Percentiles rank a stretch among this genome's conserved stretches.
Evolutionary conservation across 2,797 vertebrate species (phyloP).

Genomic region (Masticophis lateralis): DNA sequence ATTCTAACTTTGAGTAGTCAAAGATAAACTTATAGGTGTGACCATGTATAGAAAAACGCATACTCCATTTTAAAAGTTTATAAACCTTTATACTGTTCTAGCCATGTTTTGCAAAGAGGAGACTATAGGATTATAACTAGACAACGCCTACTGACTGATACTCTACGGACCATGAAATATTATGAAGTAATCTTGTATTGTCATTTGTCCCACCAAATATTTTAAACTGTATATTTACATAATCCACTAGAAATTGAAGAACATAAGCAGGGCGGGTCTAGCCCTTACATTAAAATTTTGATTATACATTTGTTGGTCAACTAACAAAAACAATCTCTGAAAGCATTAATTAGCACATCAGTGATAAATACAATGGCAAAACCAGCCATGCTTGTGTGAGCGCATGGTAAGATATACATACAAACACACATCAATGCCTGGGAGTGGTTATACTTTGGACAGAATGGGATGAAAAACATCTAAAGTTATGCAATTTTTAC

Average conservation of each 20-base stretch:
- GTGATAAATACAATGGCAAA: slow-evolving; percentile 27
- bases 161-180: neutral
- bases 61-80: neutral
- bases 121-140: neutral
- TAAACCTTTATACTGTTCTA: neutral
- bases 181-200: neutral
- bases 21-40: neutral
- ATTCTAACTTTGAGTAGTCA: neutral
- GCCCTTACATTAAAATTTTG: neutral
- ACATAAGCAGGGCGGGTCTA: neutral
- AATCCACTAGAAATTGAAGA: neutral
- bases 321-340: neutral
- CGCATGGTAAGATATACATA: neutral
- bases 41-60: neutral
- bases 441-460: neutral
- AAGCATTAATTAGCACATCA: slow-evolving; percentile 12
- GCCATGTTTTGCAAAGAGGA: neutral
- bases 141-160: neutral
- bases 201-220: neutral
- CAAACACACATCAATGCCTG: neutral
- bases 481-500: too few species aligned
- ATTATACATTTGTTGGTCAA: slow-evolving; percentile 19
- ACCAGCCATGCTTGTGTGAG: slow-evolving; percentile 21
- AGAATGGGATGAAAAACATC: neutral
- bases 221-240: neutral